These are phyloP conservation scores for Caenorhabditis imperialis DNA, from an alignment of 2,888 invertebrate genomes.

Conservation along the genomic window DNA sequence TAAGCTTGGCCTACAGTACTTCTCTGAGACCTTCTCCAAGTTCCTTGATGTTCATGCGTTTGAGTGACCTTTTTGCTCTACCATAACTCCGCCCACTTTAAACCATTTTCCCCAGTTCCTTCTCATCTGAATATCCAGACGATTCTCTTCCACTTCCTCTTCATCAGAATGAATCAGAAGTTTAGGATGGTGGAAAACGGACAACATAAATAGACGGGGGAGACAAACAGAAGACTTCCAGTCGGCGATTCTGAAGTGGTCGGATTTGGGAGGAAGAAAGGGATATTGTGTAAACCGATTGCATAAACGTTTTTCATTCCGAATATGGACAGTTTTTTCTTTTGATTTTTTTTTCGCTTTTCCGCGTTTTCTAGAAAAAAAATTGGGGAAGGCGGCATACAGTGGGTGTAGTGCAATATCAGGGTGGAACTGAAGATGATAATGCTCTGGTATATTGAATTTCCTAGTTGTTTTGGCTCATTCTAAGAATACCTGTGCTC, in stretches of 20 bases:
- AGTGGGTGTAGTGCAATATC: no score
- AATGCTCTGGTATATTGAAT: no score
- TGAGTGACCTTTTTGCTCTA: not conserved
- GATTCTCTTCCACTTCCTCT: conserved; percentile 2
- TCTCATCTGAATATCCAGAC: conserved; percentile 4
- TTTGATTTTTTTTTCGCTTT: not conserved
- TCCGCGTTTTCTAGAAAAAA: not conserved
- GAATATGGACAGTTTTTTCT: conserved; percentile 10
- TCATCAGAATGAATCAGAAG: not conserved
- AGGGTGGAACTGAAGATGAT: no score
- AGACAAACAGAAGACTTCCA: conserved; percentile 40
- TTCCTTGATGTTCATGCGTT: no score
- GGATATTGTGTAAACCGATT: conserved; percentile 40
- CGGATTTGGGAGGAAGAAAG: conserved; percentile 4
- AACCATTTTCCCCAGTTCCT: not conserved
- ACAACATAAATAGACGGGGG: conserved; percentile 26
- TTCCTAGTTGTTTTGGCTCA: no score
- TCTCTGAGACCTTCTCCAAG: no score
- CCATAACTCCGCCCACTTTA: not conserved
- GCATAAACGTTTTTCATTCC: conserved; percentile 38
- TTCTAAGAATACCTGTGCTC: no score
- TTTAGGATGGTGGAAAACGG: not conserved
- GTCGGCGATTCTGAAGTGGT: conserved; percentile 43
- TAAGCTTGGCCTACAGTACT: no score
- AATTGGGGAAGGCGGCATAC: no score